Evolutionary conservation across 2,797 vertebrate genomes (phyloP).

Genomic region (Neostethus bicornis): DNA sequence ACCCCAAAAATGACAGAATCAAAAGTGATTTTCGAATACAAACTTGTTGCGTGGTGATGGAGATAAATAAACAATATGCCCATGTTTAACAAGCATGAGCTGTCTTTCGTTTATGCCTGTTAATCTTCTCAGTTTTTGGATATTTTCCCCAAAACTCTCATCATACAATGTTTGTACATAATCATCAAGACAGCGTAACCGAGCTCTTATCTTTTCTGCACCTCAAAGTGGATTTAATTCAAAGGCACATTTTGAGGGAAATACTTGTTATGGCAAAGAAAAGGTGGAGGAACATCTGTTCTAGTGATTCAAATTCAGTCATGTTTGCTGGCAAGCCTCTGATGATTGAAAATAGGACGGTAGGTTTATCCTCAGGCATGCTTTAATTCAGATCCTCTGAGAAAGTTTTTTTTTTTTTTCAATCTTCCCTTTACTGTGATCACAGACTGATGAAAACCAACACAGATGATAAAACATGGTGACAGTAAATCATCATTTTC

Average conservation of each 20-base stretch:
- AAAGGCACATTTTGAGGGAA: slow-evolving; percentile 26
- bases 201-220: slow-evolving; percentile 26
- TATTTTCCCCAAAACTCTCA: slow-evolving; percentile 8
- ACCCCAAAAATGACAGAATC: slow-evolving; percentile 12
- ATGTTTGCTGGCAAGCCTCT: slow-evolving; percentile 25
- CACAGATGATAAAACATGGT: slow-evolving; percentile 2
- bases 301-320: slow-evolving; percentile 38
- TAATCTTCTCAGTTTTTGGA: slow-evolving; percentile 11
- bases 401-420: slow-evolving; percentile 27
- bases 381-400: slow-evolving; percentile 38
- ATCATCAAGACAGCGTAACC: slow-evolving; percentile 41
- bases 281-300: slow-evolving; percentile 14
- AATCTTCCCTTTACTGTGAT: slow-evolving; percentile 13
- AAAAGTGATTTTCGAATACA: slow-evolving; percentile 27
- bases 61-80: neutral
- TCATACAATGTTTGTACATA: slow-evolving; percentile 5
- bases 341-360: slow-evolving; percentile 56
- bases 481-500: slow-evolving; percentile 2
- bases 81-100: neutral
- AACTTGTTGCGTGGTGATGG: slow-evolving; percentile 19
- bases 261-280: slow-evolving; percentile 8
- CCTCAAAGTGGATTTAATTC: slow-evolving; percentile 44
- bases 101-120: no score
- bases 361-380: slow-evolving; percentile 48
- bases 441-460: slow-evolving; percentile 20